Conservation (phyloP, 2,888 invertebrate genomes). For the Listrodromus nycthemerus region DNA sequence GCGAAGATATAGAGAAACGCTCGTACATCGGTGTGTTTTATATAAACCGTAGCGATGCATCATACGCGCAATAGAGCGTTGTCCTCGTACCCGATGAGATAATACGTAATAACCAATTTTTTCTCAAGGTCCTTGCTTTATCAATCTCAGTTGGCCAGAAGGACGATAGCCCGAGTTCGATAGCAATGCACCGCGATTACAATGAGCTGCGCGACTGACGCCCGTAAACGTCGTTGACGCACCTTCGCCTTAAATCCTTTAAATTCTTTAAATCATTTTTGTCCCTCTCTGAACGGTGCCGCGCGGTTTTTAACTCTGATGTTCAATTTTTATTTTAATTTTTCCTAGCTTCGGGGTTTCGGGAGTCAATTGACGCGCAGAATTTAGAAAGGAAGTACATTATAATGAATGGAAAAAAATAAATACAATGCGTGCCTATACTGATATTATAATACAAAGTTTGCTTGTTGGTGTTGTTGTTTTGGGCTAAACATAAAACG, state of each 20-base stretch:
- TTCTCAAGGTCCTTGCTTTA: constrained; percentile 74
- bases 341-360: not conserved
- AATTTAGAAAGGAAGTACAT: constrained; percentile 77
- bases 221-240: not conserved
- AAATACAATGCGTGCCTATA: constrained; percentile 81
- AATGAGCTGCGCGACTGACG: constrained; percentile 39
- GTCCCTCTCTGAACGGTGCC: not conserved
- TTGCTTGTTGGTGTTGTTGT: constrained; percentile 54
- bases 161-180: constrained; percentile 72
- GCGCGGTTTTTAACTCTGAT: not conserved
- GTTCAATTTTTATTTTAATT: no score
- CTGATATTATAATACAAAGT: constrained; percentile 81
- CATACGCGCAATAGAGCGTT: constrained; percentile 69
- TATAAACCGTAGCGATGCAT: constrained; percentile 39
- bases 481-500: constrained; percentile 63
- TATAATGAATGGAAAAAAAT: constrained; percentile 81
- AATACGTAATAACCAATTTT: constrained; percentile 74
- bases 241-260: not conserved
- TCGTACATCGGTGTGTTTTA: not conserved
- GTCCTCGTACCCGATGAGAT: constrained; percentile 77
- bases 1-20: constrained; percentile 13
- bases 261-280: not conserved
- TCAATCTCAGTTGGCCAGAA: constrained; percentile 74
- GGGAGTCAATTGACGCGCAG: constrained; percentile 64
- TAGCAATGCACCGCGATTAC: constrained; percentile 57